A percentile compares a stretch with the other conserved stretches of the same genome.
These are phyloP conservation scores for Gallinago nigripennis DNA, from an alignment of 2,797 vertebrate species.

Conservation along the genomic window DNA sequence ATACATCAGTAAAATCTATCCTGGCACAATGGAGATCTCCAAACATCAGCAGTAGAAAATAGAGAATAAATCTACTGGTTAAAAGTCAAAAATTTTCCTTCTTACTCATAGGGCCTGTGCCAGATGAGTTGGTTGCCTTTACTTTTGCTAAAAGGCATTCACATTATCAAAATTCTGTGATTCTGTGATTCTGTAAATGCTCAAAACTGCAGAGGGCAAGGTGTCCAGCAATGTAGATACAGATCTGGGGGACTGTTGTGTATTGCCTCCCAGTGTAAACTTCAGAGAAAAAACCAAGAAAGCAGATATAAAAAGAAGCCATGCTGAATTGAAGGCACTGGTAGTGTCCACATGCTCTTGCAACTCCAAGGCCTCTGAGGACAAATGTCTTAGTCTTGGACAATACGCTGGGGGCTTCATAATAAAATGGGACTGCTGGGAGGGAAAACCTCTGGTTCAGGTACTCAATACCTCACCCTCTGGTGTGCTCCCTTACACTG, in stretches of 20 bases:
- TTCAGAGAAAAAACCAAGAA: background rate
- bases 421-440: background rate
- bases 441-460: background rate
- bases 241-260: background rate
- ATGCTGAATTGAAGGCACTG: background rate
- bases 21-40: background rate
- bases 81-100: background rate
- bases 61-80: background rate
- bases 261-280: background rate
- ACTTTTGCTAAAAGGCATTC: background rate
- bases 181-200: background rate
- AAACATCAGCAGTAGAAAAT: background rate
- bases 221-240: background rate
- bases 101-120: background rate
- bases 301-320: background rate
- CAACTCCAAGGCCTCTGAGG: rapidly evolving
- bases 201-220: background rate
- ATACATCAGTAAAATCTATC: background rate
- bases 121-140: background rate
- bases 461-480: background rate
- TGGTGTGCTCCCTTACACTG: background rate
- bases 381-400: background rate
- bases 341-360: background rate
- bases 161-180: background rate
- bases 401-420: background rate